Percentiles rank a stretch among this genome's conserved stretches.
phyloP scores from a whole-genome alignment of 2,797 vertebrate genomes.

The Tenualosa ilisha region DNA sequence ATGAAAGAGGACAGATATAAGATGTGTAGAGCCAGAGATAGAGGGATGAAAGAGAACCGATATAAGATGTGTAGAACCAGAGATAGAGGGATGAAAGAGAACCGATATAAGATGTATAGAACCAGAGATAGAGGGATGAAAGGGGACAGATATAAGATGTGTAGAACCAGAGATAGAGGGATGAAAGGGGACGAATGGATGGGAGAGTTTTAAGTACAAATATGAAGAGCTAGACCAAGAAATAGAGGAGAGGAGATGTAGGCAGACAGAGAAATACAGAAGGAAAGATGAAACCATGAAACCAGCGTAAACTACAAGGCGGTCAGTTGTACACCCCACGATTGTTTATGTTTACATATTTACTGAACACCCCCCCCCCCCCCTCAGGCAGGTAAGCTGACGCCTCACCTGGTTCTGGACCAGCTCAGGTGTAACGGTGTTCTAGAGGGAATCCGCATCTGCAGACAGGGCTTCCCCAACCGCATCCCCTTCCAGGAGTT shows the following conservation, averaged over 20 bases:
- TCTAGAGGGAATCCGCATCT: conserved; percentile 91
- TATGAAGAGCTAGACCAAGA: too few species aligned
- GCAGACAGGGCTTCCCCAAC: conserved; percentile 92
- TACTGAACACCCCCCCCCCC: background rate
- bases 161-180: too few species aligned
- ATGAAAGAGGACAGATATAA: too few species aligned
- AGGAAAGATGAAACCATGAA: background rate
- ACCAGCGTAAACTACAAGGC: background rate
- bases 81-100: background rate
- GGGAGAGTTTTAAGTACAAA: too few species aligned
- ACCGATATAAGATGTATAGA: too few species aligned
- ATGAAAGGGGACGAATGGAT: too few species aligned
- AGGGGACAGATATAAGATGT: background rate
- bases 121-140: background rate
- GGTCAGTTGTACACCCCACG: background rate
- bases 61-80: too few species aligned
- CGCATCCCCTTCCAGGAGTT: conserved; percentile 93
- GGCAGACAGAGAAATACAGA: background rate
- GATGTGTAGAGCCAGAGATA: background rate
- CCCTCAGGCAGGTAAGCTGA: conserved; percentile 80
- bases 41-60: too few species aligned
- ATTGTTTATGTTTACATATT: background rate
- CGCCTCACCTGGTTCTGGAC: conserved; percentile 84
- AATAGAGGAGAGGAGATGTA: background rate
- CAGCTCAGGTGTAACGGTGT: conserved; percentile 91